Evolutionary conservation across 2,113 vertebrate species (phyloP), one percentile per base, ranked within the genome.

Genomic region (Atrichornis clamosus): DNA sequence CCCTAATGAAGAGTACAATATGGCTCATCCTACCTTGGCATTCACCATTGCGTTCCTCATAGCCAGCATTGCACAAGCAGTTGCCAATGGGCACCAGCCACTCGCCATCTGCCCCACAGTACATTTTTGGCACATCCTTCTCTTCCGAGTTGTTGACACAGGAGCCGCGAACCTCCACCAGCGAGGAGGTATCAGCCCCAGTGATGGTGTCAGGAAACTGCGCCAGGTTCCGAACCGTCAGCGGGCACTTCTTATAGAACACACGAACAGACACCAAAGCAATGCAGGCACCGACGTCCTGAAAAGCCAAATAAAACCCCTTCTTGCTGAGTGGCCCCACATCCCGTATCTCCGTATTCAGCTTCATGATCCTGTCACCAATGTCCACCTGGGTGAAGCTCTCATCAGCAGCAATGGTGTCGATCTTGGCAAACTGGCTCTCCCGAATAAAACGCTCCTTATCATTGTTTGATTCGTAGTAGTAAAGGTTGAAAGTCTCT

Each of bases 341-440:
- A 9, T 99, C 99, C 91, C 99, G 98, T 35, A 99, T 98, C 91
- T 99, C 99, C 0, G 99, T 99, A 89, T 99, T 99, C 60, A 99
- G 98, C 96, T 99, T 99, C 99, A 99, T 99, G 98, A 99, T 99
- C 85, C 99, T 98, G 92, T 99, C 99, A 0, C 99, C 99, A 46
- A 99, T 99, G 98, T 99, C 99, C 97, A 99, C 99, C 95, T 99
- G 99, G 12, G 99, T 99, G 98, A 99, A 99, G 97, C 99, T 99
- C 98, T 99, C 99, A 9, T 99, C 99, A 0, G 99, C 99, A 1
- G 99, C 99, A 0, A 99, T 99, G 68, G 99, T 99, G 93, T 99
- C 99, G 0, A 99, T 99, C 97, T 99, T 99, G 69, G 97, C 98
- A 50, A 99, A 99, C 95, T 98, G 99, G 95, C 98, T 99, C 97